Base-by-base conservation (phyloP, 2,113 vertebrate genomes). In the Microtus pennsylvanicus region DNA sequence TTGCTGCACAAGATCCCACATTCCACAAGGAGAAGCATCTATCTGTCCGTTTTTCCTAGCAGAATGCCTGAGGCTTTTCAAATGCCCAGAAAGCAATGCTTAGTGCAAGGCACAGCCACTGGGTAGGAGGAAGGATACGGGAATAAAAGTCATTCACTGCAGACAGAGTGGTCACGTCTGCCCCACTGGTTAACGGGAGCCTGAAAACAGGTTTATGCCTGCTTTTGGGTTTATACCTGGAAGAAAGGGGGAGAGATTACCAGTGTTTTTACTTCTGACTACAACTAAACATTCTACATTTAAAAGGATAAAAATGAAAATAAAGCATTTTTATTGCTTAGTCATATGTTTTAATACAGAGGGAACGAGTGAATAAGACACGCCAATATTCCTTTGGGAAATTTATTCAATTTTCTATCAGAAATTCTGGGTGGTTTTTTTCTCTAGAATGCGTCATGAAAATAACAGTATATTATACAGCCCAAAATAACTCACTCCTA, bases 111-210 rank as follows among this genome's bases (percentile, higher is more conserved):
- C 33, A 22, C 33, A 19, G 0, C 0, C 2, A 26, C 28, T 13
- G 28, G 21, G 35, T 1, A 1, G 24, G 63, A 63, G 45, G 74
- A 98, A 99, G 99, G 99, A 99, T 99, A 99, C 99, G 97, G 78
- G 99, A 99, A 65, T 99, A 99, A 87, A 99, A 99, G 88, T 99
- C 99, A 74, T 99, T 99, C 67, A 99, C 98, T 22, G 99, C 98
- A 74, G 99, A 99, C 85, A 99, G 90, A 86, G 99, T 98, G 22
- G 99, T 99, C 87, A 99, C 98, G 89, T 99, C 98, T 21, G 97
- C 94, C 35, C 97, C 67, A 16, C 98, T 97, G 0, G 97, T 83
- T 86, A 98, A 98, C 3, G 94, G n/a, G 61, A 99, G 98, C 85
- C 97, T 97, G 52, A 97, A 97, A 2, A 98, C 80, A 55, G 98